These are phyloP conservation scores for Galbula dea DNA, from an alignment of 2,113 vertebrate species.

Conservation along the genomic window DNA sequence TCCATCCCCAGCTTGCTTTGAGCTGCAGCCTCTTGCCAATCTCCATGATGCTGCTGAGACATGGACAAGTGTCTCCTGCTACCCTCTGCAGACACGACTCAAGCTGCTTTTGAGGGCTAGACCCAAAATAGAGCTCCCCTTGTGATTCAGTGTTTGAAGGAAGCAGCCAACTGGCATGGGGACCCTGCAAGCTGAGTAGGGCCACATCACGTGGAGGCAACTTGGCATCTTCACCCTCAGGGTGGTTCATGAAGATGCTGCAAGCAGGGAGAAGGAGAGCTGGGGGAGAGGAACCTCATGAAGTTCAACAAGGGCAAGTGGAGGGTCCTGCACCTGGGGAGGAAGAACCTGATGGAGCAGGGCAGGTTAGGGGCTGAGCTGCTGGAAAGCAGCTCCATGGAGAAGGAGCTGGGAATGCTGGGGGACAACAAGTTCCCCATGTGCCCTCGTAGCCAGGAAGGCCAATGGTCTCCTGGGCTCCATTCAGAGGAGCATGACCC, in stretches of 20 bases:
- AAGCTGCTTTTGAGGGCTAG: constrained; percentile 57
- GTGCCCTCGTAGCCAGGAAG: no score
- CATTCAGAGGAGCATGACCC: background rate
- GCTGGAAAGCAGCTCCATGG: no score
- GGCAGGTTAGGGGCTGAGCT: no score
- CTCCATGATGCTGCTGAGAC: background rate
- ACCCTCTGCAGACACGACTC: constrained; percentile 35
- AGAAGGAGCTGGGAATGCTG: no score
- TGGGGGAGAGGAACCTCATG: no score
- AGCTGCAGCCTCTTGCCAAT: background rate
- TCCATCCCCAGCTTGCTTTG: background rate
- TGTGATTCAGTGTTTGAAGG: constrained; percentile 18
- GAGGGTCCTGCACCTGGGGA: no score
- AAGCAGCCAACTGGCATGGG: constrained; percentile 38
- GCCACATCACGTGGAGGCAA: background rate
- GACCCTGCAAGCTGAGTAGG: background rate
- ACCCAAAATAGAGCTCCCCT: constrained; percentile 32
- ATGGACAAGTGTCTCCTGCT: background rate
- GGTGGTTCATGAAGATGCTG: background rate
- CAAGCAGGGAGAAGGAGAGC: background rate
- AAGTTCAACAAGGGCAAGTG: no score
- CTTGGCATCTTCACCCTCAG: background rate
- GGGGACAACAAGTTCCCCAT: no score
- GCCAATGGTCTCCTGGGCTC: no score
- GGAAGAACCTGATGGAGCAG: no score